A percentile compares a stretch with the other conserved stretches of the same genome.
Conservation (phyloP, 2,113 vertebrate genomes). For the Patagioenas fasciata region DNA sequence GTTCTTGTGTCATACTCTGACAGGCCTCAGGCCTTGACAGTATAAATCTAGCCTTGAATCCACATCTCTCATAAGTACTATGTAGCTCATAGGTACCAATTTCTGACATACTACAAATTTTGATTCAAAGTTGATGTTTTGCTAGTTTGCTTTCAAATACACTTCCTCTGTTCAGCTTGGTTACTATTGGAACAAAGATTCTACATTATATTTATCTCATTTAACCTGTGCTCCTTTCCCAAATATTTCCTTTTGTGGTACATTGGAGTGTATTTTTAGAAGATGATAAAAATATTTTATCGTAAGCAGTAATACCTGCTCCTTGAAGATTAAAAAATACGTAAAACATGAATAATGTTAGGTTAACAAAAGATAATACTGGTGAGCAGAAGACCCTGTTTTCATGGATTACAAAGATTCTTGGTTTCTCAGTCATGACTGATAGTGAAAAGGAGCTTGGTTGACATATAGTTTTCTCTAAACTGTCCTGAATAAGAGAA, state of each 20-base stretch:
- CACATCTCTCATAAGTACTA: neutral
- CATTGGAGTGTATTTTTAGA: neutral
- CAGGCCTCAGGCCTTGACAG: neutral
- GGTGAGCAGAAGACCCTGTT: neutral
- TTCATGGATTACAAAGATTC: neutral
- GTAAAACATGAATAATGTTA: neutral
- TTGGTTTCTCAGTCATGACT: neutral
- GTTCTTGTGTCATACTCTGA: neutral
- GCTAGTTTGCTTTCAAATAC: neutral
- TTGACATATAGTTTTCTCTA: neutral
- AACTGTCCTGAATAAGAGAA: neutral
- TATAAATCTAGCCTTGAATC: constrained; percentile 5
- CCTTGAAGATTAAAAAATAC: neutral
- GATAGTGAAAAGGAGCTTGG: neutral
- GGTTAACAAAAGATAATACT: neutral
- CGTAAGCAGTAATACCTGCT: neutral
- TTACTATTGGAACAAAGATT: neutral
- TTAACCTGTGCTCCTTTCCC: neutral
- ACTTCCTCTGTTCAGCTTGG: neutral
- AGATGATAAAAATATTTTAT: neutral
- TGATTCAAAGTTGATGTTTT: neutral
- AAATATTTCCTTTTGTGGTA: neutral
- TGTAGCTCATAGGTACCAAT: neutral
- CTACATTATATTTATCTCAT: neutral
- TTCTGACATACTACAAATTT: neutral